Evolutionary conservation across 1,140 invertebrate species (phyloP).

Genomic region (Drosophila cardini): DNA sequence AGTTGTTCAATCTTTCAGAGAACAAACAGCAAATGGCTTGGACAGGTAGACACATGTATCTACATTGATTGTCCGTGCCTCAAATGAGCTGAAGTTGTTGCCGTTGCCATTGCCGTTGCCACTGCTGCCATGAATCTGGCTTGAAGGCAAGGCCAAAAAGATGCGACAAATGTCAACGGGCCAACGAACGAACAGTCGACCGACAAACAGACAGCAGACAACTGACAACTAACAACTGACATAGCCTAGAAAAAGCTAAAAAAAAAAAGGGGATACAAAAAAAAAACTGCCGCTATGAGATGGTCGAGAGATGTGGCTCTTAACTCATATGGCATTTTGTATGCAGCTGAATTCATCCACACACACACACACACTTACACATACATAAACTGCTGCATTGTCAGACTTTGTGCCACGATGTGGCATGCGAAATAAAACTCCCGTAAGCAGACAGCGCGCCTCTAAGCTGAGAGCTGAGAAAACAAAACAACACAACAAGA

Average conservation of each 20-base stretch:
- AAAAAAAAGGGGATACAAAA: too few relatives aligned
- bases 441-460: conserved; percentile 77
- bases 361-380: background rate
- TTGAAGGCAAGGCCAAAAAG: conserved; percentile 50
- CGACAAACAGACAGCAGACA: conserved; percentile 6
- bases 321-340: conserved; percentile 65
- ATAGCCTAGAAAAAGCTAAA: conserved; percentile 59
- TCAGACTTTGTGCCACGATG: conserved; percentile 74
- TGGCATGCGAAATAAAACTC: conserved; percentile 80
- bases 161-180: conserved; percentile 71
- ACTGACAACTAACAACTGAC: conserved; percentile 37
- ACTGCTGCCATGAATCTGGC: conserved; percentile 16
- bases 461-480: conserved; percentile 56
- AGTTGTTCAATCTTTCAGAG: conserved; percentile 67
- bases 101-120: background rate
- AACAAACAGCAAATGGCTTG: conserved; percentile 43
- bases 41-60: conserved; percentile 29
- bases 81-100: conserved; percentile 18
- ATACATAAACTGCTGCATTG: conserved; percentile 55
- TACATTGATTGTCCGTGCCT: conserved; percentile 53
- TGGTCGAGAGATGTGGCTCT: conserved; percentile 48
- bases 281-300: conserved; percentile 74
- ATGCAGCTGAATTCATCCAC: conserved; percentile 18
- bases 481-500: conserved; percentile 37
- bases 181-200: conserved; percentile 27